These are phyloP conservation scores for Anguilla rostrata DNA, from an alignment of 2,113 vertebrate species.

Conservation along the genomic window DNA sequence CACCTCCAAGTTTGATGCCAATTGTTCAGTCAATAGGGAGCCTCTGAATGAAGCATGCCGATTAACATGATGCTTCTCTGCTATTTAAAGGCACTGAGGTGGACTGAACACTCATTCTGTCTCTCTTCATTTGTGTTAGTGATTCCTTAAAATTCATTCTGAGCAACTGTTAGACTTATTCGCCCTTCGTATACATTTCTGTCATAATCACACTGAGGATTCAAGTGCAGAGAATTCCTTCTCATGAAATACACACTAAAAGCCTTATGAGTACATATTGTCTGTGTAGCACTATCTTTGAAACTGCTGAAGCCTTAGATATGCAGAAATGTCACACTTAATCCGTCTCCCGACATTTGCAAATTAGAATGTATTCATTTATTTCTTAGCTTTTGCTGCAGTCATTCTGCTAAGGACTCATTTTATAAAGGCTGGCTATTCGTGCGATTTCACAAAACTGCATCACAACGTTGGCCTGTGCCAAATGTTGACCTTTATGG, in stretches of 20 bases:
- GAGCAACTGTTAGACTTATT: background rate
- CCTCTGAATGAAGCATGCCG: too few relatives aligned
- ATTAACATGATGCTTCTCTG: too few relatives aligned
- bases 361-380: background rate
- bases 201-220: background rate
- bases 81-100: too few relatives aligned
- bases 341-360: background rate
- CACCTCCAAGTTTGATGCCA: too few relatives aligned
- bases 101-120: background rate
- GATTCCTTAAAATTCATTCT: background rate
- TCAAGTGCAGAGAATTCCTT: background rate
- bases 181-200: background rate
- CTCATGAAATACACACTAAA: background rate
- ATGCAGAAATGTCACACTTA: background rate
- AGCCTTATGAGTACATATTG: background rate
- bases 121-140: background rate
- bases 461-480: background rate
- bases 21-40: too few relatives aligned
- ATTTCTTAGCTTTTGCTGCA: background rate
- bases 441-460: background rate
- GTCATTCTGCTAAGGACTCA: background rate
- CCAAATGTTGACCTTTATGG: background rate
- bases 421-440: background rate
- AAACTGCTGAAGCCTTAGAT: constrained; percentile 4
- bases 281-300: background rate